Evolutionary conservation across 2,113 vertebrate genomes (phyloP).

Genomic region (Corythornis vintsioides): DNA sequence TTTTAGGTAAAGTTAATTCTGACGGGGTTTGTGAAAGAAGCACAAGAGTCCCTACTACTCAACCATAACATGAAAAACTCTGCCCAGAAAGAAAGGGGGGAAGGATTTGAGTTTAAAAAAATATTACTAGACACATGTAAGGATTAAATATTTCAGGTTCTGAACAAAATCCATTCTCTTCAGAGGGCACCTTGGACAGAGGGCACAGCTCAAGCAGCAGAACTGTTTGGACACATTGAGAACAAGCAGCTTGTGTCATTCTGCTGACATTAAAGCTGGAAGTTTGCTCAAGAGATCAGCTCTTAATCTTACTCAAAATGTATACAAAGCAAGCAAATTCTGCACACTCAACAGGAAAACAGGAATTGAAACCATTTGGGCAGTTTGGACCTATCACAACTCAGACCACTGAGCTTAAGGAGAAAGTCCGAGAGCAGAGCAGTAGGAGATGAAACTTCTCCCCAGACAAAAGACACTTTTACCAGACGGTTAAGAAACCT

Average conservation of each 20-base stretch:
- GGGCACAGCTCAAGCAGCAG: not conserved
- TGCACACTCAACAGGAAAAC: not conserved
- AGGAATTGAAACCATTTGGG: not conserved
- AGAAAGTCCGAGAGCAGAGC: not conserved
- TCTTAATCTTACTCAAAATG: conserved; percentile 11
- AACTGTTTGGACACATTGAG: not conserved
- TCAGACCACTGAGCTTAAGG: not conserved
- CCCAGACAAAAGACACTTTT: not conserved
- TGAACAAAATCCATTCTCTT: not conserved
- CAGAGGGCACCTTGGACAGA: not conserved
- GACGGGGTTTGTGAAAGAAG: not conserved
- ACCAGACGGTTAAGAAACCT: not conserved
- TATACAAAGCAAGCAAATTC: conserved; percentile 32
- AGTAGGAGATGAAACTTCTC: not conserved
- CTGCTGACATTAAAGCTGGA: not conserved
- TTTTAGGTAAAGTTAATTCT: not conserved
- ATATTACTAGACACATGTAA: not conserved
- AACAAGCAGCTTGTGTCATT: not conserved
- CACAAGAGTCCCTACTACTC: not conserved
- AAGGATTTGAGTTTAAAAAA: not conserved
- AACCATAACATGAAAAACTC: not conserved
- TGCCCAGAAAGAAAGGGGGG: not conserved
- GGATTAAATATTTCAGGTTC: not conserved
- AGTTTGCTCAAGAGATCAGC: conserved; percentile 36
- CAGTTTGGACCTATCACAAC: not conserved